Evolutionary conservation across 2,888 invertebrate species (phyloP), one percentile per base, ranked within the genome.

Genomic region (Aleiodes leptofemur): DNA sequence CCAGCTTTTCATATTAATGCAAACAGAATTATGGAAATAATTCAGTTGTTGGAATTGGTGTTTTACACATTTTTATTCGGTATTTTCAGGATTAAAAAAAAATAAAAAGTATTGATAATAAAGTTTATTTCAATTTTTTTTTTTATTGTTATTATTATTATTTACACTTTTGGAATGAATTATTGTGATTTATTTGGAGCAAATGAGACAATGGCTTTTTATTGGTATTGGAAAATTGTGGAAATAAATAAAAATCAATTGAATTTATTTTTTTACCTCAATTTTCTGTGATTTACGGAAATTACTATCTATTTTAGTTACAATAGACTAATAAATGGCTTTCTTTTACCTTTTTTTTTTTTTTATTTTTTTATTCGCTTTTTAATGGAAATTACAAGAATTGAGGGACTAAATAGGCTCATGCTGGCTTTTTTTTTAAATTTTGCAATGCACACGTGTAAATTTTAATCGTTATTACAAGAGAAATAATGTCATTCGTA

Each of bases 401-500:
- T 57, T 8, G 6, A 56, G 11, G 11, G 23, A 14, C 29, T 23
- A 9, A 56, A 56, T 56, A 23, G 29, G 31, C 29, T 34, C 31
- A 31, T 34, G 1, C 29, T 57, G 57, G 13, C 59, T 31, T 38
- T 34, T n/a, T n/a, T n/a, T n/a, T 5, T 14, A 59, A 59, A 59
- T 59, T 34, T 38, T 38, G 34, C 59, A 59, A 59, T 34, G n/a
- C 6, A 7, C 34, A 34, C 34, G 34, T 8, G 31, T 38, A 59
- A 23, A 59, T 59, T 38, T 43, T 43, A 43, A 43, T 43, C 34
- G 34, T 14, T 59, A 38, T 31, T 59, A 59, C 59, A 59, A 59
- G 59, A 38, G 34, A 13, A 59, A 59, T 59, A 31, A 59, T 59
- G 59, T 59, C 59, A 59, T 38, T 59, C 34, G 59, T 59, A 59